phyloP scores from a whole-genome alignment of 2,113 vertebrate genomes.

The Mus musculus region GRCm39 chr11:105123001-105123500 shows the following conservation, averaged over 20 bases:
- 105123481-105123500: background rate
- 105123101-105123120: background rate
- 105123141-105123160: constrained; percentile 54
- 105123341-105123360: background rate
- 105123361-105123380: background rate
- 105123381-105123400: background rate
- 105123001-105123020: too few relatives aligned
- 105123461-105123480: background rate
- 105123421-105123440: background rate
- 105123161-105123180: constrained; percentile 20
- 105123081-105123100: constrained; percentile 7
- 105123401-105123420: background rate
- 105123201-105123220: background rate
- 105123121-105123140: background rate
- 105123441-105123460: too few relatives aligned
- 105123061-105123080: constrained; percentile 6
- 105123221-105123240: constrained; percentile 13
- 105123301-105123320: background rate
- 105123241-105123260: constrained; percentile 5
- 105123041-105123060: background rate
- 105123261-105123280: background rate
- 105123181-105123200: constrained; percentile 51
- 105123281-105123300: background rate
- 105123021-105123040: too few relatives aligned
- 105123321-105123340: background rate